These are phyloP conservation scores for Eupsilia transversa DNA, from an alignment of 2,888 invertebrate genomes.

Conservation along the genomic window DNA sequence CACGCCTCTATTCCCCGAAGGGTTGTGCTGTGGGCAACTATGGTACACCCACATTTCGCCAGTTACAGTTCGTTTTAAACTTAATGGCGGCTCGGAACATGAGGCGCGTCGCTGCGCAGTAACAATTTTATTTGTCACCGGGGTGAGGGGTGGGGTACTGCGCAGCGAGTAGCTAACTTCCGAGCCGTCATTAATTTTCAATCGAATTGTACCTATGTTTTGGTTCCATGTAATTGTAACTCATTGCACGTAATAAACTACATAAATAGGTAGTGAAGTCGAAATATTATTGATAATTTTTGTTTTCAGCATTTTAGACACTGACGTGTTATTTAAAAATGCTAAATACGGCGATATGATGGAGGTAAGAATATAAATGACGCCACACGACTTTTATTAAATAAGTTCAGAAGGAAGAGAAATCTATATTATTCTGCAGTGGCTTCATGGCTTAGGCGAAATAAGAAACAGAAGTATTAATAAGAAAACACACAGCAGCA, in stretches of 20 bases:
- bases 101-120: too few relatives aligned
- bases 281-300: neutral
- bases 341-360: conserved; percentile 18
- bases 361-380: conserved; percentile 36
- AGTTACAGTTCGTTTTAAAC: too few relatives aligned
- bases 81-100: too few relatives aligned
- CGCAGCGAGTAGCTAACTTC: too few relatives aligned
- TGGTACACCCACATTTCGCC: neutral
- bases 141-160: too few relatives aligned
- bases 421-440: neutral
- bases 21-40: neutral
- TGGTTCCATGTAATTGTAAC: too few relatives aligned
- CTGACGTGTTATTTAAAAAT: conserved; percentile 50
- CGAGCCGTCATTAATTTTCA: too few relatives aligned
- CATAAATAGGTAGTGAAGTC: too few relatives aligned
- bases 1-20: neutral
- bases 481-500: conserved; percentile 5
- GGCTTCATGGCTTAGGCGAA: neutral
- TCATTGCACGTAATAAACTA: too few relatives aligned
- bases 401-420: neutral
- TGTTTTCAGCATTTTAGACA: conserved; percentile 44
- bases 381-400: neutral
- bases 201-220: too few relatives aligned
- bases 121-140: too few relatives aligned
- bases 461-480: neutral